Evolutionary conservation across 2,113 vertebrate genomes (phyloP), one percentile per base, ranked within the genome.

Genomic region (Crypturellus undulatus): DNA sequence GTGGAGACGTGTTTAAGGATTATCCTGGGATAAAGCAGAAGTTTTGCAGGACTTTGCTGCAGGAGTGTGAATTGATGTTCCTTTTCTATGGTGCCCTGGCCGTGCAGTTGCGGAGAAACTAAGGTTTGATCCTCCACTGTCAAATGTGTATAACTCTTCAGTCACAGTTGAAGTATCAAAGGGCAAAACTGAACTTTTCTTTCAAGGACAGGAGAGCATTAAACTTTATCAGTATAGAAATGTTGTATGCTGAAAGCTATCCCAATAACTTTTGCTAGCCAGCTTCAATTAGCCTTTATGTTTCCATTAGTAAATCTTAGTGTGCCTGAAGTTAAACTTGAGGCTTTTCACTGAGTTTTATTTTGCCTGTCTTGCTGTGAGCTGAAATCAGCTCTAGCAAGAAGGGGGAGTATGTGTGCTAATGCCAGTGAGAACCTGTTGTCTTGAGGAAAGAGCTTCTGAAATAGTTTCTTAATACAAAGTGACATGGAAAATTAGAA

Each of bases 361-460:
- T 4, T 87, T 45, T 85, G 40, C 40, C 89, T 84, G 21, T 58
- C 6, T 79, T 75, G 80, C 78, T 58, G 14, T 60, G 38, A 79
- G 34, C 24, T 67, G 71, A 65, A 87, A 73, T 79, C 2, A 24
- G 28, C 58, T 93, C 42, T 51, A 73, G 76, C 42, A 83, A 52
- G 56, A 60, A 93, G 36, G 72, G 77, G n/a, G 11, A 78, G 56
- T 52, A 18, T 28, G 49, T 40, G 36, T 32, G 62, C 47, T 40
- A 22, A 32, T 38, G 59, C 38, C 56, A 65, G 76, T 85, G 79
- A 90, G 70, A 92, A 76, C 84, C 71, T 90, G 84, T 56, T 65
- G 42, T 82, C 65, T 73, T 78, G 70, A 84, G 70, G 70, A 77
- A 91, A 82, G 58, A 67, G 45, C 88, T 97, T 95, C 79, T 79